A percentile compares a stretch with the other conserved stretches of the same genome.
phyloP scores from a whole-genome alignment of 2,888 invertebrate genomes.

The Deilephila porcellus region DNA sequence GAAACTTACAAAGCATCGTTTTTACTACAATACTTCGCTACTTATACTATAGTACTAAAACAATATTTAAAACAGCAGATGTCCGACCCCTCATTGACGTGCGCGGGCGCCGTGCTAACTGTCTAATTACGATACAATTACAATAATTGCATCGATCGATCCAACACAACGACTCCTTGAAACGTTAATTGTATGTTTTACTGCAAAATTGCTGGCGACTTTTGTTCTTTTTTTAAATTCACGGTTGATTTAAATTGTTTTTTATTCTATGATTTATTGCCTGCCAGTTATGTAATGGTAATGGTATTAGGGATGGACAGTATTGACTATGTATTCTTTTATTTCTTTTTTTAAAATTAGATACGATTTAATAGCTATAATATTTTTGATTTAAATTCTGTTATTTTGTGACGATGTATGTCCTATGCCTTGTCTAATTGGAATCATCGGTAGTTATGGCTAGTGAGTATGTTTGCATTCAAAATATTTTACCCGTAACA shows the following conservation, averaged over 20 bases:
- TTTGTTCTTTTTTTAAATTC: background rate
- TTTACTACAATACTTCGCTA: background rate
- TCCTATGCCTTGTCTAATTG: too few relatives aligned
- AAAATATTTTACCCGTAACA: too few relatives aligned
- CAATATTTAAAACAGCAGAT: slow-evolving; percentile 45
- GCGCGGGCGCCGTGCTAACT: slow-evolving; percentile 53
- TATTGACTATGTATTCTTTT: too few relatives aligned
- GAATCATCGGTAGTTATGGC: too few relatives aligned
- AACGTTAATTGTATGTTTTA: slow-evolving; percentile 10
- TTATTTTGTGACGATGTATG: too few relatives aligned
- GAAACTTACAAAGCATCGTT: too few relatives aligned
- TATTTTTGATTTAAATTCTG: too few relatives aligned
- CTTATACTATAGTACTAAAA: background rate
- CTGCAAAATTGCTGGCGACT: background rate
- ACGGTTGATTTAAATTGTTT: background rate
- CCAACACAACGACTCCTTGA: slow-evolving; percentile 3
- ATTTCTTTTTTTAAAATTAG: too few relatives aligned
- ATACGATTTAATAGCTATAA: too few relatives aligned
- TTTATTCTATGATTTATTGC: background rate
- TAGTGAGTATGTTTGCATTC: too few relatives aligned
- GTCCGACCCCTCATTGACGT: slow-evolving; percentile 37
- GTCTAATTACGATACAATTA: slow-evolving; percentile 54
- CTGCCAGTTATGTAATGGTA: background rate
- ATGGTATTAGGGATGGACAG: too few relatives aligned
- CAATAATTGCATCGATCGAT: slow-evolving; percentile 18